Percentiles rank a stretch among this genome's conserved stretches.
Evolutionary conservation across 2,797 vertebrate species (phyloP).

Genomic region (Tokudaia tokunoshimensis): DNA sequence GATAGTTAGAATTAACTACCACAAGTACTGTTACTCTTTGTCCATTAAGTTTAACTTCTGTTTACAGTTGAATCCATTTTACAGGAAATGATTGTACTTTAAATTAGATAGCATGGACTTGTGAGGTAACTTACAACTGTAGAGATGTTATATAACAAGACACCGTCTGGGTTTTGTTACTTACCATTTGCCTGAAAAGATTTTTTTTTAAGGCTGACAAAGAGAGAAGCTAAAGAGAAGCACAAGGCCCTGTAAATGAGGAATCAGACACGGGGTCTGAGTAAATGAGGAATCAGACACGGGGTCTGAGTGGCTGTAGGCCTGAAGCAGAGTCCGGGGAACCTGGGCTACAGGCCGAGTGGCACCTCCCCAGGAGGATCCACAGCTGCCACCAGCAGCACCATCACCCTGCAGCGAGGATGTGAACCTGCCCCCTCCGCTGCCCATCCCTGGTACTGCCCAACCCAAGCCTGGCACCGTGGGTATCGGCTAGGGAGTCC

Average conservation of each 20-base stretch:
- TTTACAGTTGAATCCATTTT: neutral
- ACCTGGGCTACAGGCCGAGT: neutral
- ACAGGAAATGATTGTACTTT: neutral
- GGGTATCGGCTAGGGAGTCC: neutral
- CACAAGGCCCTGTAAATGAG: neutral
- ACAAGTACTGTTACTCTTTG: neutral
- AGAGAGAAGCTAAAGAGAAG: neutral
- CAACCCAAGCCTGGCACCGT: neutral
- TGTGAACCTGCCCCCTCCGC: neutral
- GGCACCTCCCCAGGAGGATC: neutral
- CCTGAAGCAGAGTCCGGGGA: neutral
- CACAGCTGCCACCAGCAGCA: neutral
- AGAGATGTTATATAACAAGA: neutral
- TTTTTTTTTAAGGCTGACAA: slow-evolving; percentile 4
- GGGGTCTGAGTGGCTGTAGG: neutral
- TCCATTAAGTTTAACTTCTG: neutral
- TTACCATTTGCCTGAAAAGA: neutral
- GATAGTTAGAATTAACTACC: neutral
- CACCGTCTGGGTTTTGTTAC: neutral
- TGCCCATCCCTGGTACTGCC: neutral
- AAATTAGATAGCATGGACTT: neutral
- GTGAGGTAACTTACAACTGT: neutral
- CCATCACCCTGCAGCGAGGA: neutral
- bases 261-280: neutral
- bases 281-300: neutral